Evolutionary conservation across 2,888 invertebrate species (phyloP).

Genomic region (Amorpha juglandis): DNA sequence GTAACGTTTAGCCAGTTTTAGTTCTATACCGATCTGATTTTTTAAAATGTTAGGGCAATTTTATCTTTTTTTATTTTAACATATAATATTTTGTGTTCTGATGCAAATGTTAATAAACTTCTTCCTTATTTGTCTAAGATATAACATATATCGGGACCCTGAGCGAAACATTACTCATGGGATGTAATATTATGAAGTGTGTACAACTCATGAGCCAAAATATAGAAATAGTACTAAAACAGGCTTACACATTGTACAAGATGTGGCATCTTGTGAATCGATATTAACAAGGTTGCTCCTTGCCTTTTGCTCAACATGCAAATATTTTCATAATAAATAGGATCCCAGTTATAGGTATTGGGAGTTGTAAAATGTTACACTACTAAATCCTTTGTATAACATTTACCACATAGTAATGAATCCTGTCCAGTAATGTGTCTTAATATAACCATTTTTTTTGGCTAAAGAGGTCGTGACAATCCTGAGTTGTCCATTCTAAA

Average conservation of each 20-base stretch:
- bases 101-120: not conserved
- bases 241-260: not conserved
- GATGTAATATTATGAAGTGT: not conserved
- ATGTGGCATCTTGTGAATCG: not conserved
- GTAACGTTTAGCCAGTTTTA: slow-evolving; percentile 32
- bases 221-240: not conserved
- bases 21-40: slow-evolving; percentile 33
- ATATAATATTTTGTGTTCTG: not conserved
- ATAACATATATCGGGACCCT: not conserved
- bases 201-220: not conserved
- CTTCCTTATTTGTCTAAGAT: not conserved
- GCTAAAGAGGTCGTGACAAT: not conserved
- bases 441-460: not conserved
- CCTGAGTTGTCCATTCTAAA: slow-evolving; percentile 10
- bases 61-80: slow-evolving; percentile 19
- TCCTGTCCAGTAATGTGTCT: slow-evolving; percentile 10
- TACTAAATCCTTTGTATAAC: not conserved
- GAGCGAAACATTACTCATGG: not conserved
- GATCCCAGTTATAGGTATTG: not conserved
- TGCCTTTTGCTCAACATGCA: slow-evolving; percentile 4
- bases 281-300: slow-evolving; percentile 1
- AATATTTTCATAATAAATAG: not conserved
- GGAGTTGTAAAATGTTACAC: not conserved
- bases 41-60: slow-evolving; percentile 29
- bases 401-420: not conserved